phyloP scores from a whole-genome alignment of 2,113 vertebrate species.

The Dipodomys merriami region DNA sequence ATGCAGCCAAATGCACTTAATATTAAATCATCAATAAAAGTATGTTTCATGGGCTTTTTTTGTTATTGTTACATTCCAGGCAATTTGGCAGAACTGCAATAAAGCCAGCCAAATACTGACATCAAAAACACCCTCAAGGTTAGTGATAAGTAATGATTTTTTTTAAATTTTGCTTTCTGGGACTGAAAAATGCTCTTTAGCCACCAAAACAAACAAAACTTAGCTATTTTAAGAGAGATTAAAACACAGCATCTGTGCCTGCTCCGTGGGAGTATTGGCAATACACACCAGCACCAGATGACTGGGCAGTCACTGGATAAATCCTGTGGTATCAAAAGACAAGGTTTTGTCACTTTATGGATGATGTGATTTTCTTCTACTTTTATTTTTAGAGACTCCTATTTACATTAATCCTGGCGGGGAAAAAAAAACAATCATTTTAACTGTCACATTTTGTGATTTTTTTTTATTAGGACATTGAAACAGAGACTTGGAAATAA shows the following conservation, averaged over 20 bases:
- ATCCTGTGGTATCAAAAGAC: neutral
- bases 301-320: neutral
- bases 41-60: conserved; percentile 4
- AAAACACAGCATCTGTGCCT: neutral
- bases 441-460: conserved; percentile 1
- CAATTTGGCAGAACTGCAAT: conserved; percentile 61
- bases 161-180: neutral
- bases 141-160: neutral
- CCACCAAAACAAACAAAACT: conserved; percentile 53
- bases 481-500: conserved; percentile 6
- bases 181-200: conserved; percentile 6
- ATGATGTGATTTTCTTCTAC: conserved; percentile 14
- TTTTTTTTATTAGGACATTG: conserved; percentile 42
- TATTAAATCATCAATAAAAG: conserved; percentile 56
- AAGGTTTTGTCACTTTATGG: neutral
- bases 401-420: neutral
- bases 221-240: conserved; percentile 11
- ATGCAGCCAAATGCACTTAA: conserved; percentile 9
- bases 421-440: conserved; percentile 29
- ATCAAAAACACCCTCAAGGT: conserved; percentile 55
- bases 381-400: conserved; percentile 41
- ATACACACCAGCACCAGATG: neutral
- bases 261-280: neutral
- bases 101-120: conserved; percentile 16
- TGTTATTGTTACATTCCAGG: neutral